These are phyloP conservation scores for Mya arenaria DNA, from an alignment of 1,140 invertebrate species.

Conservation along the genomic window DNA sequence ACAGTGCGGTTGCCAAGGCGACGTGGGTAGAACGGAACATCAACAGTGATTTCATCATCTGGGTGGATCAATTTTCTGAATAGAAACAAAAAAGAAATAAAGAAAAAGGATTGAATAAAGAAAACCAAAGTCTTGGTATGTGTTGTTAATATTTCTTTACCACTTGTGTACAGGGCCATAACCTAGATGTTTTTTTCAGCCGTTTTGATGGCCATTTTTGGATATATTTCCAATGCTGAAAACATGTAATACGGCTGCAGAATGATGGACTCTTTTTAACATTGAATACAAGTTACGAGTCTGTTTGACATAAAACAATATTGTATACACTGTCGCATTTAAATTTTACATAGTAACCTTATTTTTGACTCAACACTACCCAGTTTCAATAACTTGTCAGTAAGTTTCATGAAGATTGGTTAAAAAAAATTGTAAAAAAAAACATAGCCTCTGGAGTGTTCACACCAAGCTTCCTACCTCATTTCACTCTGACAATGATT, in stretches of 20 bases:
- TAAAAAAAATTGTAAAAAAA: neutral
- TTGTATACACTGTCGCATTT: neutral
- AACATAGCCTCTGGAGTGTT: neutral
- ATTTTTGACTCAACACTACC: neutral
- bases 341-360: neutral
- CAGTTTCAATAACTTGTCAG: neutral
- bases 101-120: neutral
- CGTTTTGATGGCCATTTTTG: neutral
- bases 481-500: neutral
- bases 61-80: slow-evolving; percentile 50
- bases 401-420: neutral
- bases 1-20: slow-evolving; percentile 23
- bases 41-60: slow-evolving; percentile 40
- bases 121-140: neutral
- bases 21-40: slow-evolving; percentile 38
- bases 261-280: neutral
- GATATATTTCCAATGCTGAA: neutral
- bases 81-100: neutral
- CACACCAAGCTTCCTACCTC: neutral
- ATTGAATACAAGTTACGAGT: too few species aligned
- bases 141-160: neutral
- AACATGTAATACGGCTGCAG: neutral
- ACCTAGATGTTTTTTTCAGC: neutral
- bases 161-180: neutral
- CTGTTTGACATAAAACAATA: neutral